These are phyloP conservation scores for Spea hammondii DNA, from an alignment of 2,797 vertebrate genomes.

Conservation along the genomic window DNA sequence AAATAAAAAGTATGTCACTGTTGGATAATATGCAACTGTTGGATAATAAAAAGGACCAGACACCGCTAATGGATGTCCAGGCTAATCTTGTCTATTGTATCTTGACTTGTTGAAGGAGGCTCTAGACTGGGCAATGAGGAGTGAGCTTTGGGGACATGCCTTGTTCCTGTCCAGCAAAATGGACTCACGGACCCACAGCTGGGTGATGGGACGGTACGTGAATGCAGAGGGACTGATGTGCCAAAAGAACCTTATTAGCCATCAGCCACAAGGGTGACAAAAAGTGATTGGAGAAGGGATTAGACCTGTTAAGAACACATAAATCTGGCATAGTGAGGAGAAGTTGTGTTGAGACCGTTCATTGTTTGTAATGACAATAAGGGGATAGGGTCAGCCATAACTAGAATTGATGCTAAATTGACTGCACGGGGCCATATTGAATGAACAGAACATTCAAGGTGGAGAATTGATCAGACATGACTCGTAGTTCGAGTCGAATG, in stretches of 20 bases:
- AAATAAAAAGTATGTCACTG: too few relatives aligned
- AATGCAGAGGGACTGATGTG: neutral
- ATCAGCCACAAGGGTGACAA: neutral
- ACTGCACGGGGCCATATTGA: constrained; percentile 41
- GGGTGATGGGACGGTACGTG: constrained; percentile 81
- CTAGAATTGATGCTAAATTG: constrained; percentile 33
- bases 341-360: neutral
- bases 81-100: neutral
- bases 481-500: constrained; percentile 1
- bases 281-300: constrained; percentile 4
- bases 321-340: neutral
- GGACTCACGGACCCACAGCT: constrained; percentile 84
- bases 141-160: constrained; percentile 87
- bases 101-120: constrained; percentile 74
- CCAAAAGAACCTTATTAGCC: neutral
- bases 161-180: constrained; percentile 92
- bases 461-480: constrained; percentile 37
- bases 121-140: constrained; percentile 84
- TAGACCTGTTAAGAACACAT: neutral
- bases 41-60: too few relatives aligned
- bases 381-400: neutral
- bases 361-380: constrained; percentile 18
- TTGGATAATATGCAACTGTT: too few relatives aligned
- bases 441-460: constrained; percentile 30
- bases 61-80: neutral